These are phyloP conservation scores for Helleia helle DNA, from an alignment of 2,888 invertebrate genomes.

Conservation along the genomic window DNA sequence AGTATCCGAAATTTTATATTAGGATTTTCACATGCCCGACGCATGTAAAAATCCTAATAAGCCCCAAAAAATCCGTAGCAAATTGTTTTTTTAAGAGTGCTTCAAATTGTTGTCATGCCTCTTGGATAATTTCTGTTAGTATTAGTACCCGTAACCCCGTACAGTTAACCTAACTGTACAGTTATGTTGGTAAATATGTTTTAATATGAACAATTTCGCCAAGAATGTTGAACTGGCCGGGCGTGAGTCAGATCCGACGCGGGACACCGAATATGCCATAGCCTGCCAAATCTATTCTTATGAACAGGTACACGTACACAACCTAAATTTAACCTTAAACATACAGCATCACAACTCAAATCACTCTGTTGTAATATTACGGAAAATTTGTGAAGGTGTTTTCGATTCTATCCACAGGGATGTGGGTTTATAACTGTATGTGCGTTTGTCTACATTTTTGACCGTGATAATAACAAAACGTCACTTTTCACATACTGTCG, in stretches of 20 bases:
- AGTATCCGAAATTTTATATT: no score
- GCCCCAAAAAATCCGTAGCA: no score
- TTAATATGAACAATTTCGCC: neutral
- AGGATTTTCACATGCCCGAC: no score
- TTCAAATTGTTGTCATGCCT: no score
- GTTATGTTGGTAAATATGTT: neutral
- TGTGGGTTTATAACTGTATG: conserved; percentile 11
- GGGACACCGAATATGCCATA: conserved; percentile 39
- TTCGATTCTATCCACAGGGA: neutral
- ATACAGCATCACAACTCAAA: conserved; percentile 9
- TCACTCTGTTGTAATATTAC: conserved; percentile 12
- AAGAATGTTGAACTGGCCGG: conserved; percentile 28
- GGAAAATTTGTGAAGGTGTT: neutral
- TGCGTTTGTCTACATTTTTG: conserved; percentile 13
- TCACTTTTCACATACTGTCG: conserved; percentile 32
- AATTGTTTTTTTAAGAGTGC: no score
- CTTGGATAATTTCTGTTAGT: no score
- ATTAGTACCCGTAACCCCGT: no score
- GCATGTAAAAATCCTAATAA: no score
- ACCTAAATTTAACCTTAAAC: conserved; percentile 17
- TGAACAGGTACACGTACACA: conserved; percentile 25
- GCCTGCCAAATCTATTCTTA: conserved; percentile 61
- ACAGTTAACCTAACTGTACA: no score
- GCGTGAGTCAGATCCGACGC: conserved; percentile 8
- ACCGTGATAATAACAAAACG: conserved; percentile 26